phyloP scores from a whole-genome alignment of 92 coral and sea anemone species.

The Porites rus region DNA sequence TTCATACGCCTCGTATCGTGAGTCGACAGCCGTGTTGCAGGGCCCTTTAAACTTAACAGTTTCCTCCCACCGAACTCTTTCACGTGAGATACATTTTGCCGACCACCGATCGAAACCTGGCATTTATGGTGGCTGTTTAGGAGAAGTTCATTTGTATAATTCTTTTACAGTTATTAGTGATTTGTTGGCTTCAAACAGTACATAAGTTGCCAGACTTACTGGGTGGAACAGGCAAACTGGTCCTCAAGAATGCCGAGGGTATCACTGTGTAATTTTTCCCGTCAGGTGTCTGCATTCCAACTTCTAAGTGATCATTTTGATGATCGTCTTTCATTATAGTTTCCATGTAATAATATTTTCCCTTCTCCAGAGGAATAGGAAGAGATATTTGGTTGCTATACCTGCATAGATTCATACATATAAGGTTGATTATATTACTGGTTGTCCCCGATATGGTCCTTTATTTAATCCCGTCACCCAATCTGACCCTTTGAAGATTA shows the following conservation, averaged over 20 bases:
- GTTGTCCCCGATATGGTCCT: neutral
- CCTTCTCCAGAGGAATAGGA: constrained; percentile 51
- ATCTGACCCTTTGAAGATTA: too few species aligned
- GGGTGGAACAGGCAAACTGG: neutral
- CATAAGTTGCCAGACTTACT: constrained; percentile 13
- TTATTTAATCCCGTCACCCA: neutral
- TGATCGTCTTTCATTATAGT: constrained; percentile 80
- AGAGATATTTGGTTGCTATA: constrained; percentile 61
- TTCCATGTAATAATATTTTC: constrained; percentile 77
- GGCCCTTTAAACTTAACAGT: too few species aligned
- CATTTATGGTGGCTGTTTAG: too few species aligned
- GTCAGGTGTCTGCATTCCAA: constrained; percentile 75
- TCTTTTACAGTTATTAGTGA: too few species aligned
- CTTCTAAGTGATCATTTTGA: constrained; percentile 71
- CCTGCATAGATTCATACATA: constrained; percentile 15
- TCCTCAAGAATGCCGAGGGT: constrained; percentile 72
- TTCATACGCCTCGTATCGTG: too few species aligned
- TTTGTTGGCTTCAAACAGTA: neutral
- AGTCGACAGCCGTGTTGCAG: too few species aligned
- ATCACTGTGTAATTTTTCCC: constrained; percentile 64
- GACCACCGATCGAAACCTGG: too few species aligned
- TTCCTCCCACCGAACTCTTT: too few species aligned
- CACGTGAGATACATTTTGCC: too few species aligned
- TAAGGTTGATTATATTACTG: neutral
- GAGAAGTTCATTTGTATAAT: too few species aligned